phyloP scores from a whole-genome alignment of 2,113 vertebrate species.

The Mus musculus region GRCm39 chr2:31108501-31109000 shows the following conservation, averaged over 20 bases:
- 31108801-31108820: neutral
- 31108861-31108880: neutral
- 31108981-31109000: neutral
- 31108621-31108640: neutral
- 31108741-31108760: slow-evolving; percentile 58
- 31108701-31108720: neutral
- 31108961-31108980: accelerated
- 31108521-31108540: neutral
- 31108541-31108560: neutral
- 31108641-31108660: neutral
- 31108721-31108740: neutral
- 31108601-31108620: neutral
- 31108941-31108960: neutral
- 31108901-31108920: neutral
- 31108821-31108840: neutral
- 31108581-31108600: neutral
- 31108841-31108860: accelerated
- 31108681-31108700: neutral
- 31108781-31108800: neutral
- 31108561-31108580: neutral
- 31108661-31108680: neutral
- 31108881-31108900: neutral
- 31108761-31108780: slow-evolving; percentile 46
- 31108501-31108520: neutral
- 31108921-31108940: neutral